Evolutionary conservation across 2,888 invertebrate species (phyloP).

Genomic region (Dryomyza anilis): DNA sequence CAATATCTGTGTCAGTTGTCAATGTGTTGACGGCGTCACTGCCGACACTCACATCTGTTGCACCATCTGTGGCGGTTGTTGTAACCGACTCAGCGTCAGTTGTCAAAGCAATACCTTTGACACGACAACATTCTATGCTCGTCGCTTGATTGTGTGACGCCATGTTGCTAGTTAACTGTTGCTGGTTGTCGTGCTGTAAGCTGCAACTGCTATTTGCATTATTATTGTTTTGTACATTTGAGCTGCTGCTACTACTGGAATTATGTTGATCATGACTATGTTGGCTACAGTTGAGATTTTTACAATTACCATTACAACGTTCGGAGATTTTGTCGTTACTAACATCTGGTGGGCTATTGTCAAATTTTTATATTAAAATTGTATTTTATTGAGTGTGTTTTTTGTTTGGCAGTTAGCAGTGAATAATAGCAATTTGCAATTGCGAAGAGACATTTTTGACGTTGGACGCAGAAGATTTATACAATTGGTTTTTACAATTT

Average conservation of each 20-base stretch:
- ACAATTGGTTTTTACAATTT: neutral
- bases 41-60: neutral
- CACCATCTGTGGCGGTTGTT: slow-evolving; percentile 58
- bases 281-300: slow-evolving; percentile 47
- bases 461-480: neutral
- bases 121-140: slow-evolving; percentile 59
- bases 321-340: slow-evolving; percentile 21
- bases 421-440: slow-evolving; percentile 51
- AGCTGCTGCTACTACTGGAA: slow-evolving; percentile 20
- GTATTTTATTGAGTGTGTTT: slow-evolving; percentile 14
- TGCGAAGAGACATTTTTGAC: slow-evolving; percentile 5
- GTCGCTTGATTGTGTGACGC: slow-evolving; percentile 48
- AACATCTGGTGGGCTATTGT: slow-evolving; percentile 9
- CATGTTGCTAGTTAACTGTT: slow-evolving; percentile 39
- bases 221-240: slow-evolving; percentile 33
- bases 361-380: slow-evolving; percentile 30
- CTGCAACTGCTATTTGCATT: slow-evolving; percentile 38
- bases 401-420: slow-evolving; percentile 50
- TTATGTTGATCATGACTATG: slow-evolving; percentile 36
- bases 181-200: slow-evolving; percentile 40
- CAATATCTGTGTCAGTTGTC: neutral
- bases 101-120: slow-evolving; percentile 61
- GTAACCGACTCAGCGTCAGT: slow-evolving; percentile 62
- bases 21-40: neutral
- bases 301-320: slow-evolving; percentile 47